Evolutionary conservation across 2,113 vertebrate genomes (phyloP), one percentile per base, ranked within the genome.

Genomic region (Takifugu flavidus): DNA sequence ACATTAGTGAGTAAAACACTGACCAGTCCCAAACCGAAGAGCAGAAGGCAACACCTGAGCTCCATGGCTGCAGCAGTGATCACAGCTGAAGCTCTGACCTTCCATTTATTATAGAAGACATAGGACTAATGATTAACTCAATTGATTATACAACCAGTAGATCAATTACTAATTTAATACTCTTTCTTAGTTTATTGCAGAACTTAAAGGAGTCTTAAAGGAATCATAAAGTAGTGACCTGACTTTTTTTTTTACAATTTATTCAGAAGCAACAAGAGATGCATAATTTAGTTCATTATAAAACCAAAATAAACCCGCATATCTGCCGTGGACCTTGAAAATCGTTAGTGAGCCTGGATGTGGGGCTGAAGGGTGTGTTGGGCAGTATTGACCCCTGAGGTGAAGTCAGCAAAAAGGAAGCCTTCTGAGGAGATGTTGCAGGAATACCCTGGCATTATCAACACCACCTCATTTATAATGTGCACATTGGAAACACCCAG

Each of bases 21-120:
- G 25, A 85, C 83, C 77, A 70, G 31, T 0, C 67, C 63, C 46
- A 79, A n/a, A 2, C 49, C 43, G 2, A 67, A 28, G 2, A 82
- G 1, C 53, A 85, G 59, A 46, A 70, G 1, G 1, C 53, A 39
- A 53, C 59, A 58, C 56, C 49, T 58, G 67, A 67, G 28, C 2
- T 6, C 25, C 83, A 83, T 79, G 51, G 5, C 53, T 54, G 43
- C 34, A 50, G 50, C 43, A 13, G 27, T 15, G 34, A 39, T 10
- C 34, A 10, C 34, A 39, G 5, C 8, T 39, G 34, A 39, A 39
- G 34, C 34, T 39, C 0, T 34, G 42, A 11, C n/a, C 14, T 43
- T 62, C 12, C 29, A 11, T 6, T 29, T 52, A 59, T 4, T 39
- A 6, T 27, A 42, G 25, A 27, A 28, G 34, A 54, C 26, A 11